phyloP scores from a whole-genome alignment of 1,140 invertebrate species.

The Euwallacea fornicatus region DNA sequence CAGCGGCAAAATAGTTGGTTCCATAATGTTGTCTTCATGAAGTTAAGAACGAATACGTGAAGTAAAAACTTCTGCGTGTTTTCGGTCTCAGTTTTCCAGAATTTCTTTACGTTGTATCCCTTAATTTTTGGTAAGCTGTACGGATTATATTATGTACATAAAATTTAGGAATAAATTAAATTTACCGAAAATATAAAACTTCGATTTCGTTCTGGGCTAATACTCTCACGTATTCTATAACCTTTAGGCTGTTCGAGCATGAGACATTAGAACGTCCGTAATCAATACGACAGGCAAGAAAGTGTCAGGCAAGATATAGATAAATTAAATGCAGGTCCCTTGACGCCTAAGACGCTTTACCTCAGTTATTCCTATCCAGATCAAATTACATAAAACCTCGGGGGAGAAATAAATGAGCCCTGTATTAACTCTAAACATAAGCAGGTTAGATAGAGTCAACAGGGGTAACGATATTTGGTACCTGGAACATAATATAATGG shows the following conservation, averaged over 20 bases:
- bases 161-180: no score
- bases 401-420: conserved; percentile 9
- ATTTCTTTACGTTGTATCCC: no score
- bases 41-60: no score
- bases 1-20: no score
- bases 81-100: no score
- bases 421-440: conserved; percentile 11
- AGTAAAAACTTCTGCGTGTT: no score
- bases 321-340: conserved; percentile 11
- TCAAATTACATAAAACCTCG: conserved; percentile 11
- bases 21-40: no score
- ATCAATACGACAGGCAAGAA: not conserved
- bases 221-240: no score
- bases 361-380: conserved; percentile 14
- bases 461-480: not conserved
- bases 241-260: not conserved
- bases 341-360: conserved; percentile 4
- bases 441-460: not conserved
- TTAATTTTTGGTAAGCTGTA: no score
- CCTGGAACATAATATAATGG: not conserved
- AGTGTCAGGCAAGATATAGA: conserved; percentile 2
- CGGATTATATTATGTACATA: no score
- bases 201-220: no score
- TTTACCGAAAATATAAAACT: no score
- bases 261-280: conserved; percentile 4